Evolutionary conservation across 2,113 vertebrate species (phyloP), one percentile per base, ranked within the genome.

Genomic region (Pyxicephalus adspersus): DNA sequence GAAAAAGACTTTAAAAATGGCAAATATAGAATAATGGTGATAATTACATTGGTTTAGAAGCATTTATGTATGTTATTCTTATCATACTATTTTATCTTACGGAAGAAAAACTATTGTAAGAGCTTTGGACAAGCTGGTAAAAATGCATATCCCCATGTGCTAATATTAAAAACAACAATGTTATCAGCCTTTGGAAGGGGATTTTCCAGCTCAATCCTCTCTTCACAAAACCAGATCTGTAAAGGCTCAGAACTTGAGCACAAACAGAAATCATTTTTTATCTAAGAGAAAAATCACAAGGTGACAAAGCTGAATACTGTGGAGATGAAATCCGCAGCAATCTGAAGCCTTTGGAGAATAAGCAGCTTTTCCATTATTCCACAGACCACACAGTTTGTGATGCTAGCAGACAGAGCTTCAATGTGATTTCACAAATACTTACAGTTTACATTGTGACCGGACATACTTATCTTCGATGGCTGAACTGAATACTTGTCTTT

Each of bases 241-340:
- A 51, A 82, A 81, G 58, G 70, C 67, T 65, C 66, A 82, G 80
- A 82, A 65, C 51, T 66, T 82, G 75, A 82, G 71, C 28, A 82
- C 80, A 82, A 82, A 82, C 58, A 66, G 61, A 82, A 82, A 75
- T 65, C 58, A 66, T 75, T 73, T 75, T 81, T 82, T 65, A 82
- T 82, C 80, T 75, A 82, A 82, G 61, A 82, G 51, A 66, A 23
- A 82, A 82, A 82, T 82, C 80, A 75, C 61, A 58, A 81, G 60
- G 80, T 82, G 80, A 58, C 61, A 82, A 82, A 65, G 71, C 63
- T 58, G 31, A 66, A 82, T 75, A 58, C 80, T 75, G 66, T 82
- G 34, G 50, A 75, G 57, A 58, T 66, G 80, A 82, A 65, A 82
- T 82, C 60, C 70, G 18, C n/a, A 81, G 26, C 52, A 65, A 54